Evolutionary conservation across 2,888 invertebrate species (phyloP).

Genomic region (Chloroclysta siterata): DNA sequence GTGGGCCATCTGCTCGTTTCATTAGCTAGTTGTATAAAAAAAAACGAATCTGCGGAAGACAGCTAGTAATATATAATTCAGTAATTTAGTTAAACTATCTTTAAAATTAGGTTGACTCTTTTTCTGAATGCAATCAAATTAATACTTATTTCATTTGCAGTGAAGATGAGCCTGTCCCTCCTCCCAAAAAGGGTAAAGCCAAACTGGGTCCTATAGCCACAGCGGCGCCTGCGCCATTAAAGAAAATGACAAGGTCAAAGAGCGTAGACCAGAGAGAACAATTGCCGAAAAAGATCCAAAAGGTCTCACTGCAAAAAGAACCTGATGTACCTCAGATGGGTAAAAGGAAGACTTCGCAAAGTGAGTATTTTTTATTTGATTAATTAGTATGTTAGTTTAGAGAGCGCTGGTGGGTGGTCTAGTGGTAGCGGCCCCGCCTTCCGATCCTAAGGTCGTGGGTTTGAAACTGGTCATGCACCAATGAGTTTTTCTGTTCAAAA

Average conservation of each 20-base stretch:
- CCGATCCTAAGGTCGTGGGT: too few relatives aligned
- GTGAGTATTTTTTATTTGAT: slow-evolving; percentile 43
- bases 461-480: too few relatives aligned
- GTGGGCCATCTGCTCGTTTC: too few relatives aligned
- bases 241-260: slow-evolving; percentile 32
- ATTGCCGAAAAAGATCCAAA: slow-evolving; percentile 10
- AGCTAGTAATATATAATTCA: too few relatives aligned
- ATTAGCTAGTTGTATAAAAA: too few relatives aligned
- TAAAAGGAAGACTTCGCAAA: slow-evolving; percentile 51
- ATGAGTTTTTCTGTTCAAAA: too few relatives aligned
- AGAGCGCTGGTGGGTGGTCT: too few relatives aligned
- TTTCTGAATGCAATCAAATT: neutral
- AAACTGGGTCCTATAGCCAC: slow-evolving; percentile 23
- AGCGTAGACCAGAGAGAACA: slow-evolving; percentile 7
- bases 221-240: slow-evolving; percentile 17
- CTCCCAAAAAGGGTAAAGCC: slow-evolving; percentile 42
- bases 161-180: slow-evolving; percentile 40
- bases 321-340: slow-evolving; percentile 34
- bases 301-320: slow-evolving; percentile 18
- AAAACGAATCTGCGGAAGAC: too few relatives aligned
- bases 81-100: too few relatives aligned
- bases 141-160: slow-evolving; percentile 26
- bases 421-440: too few relatives aligned
- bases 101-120: too few relatives aligned
- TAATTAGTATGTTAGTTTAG: too few relatives aligned